Conservation (phyloP, 1,140 invertebrate genomes). For the Drosophila eugracilis region DNA sequence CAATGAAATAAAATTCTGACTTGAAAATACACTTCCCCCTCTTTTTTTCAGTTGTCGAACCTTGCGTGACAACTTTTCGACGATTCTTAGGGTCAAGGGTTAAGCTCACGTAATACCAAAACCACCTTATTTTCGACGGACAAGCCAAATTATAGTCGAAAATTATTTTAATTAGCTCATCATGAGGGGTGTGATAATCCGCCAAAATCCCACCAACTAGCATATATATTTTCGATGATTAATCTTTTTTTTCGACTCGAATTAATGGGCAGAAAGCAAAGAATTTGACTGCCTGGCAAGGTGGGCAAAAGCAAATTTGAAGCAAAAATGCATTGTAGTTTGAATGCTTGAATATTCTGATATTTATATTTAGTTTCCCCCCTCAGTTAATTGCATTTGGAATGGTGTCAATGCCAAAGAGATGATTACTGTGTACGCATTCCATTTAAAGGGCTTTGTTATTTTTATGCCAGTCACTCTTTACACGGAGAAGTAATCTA, state of each 20-base stretch:
- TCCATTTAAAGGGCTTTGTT: neutral
- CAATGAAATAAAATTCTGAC: too few species aligned
- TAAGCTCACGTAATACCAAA: conserved; percentile 28
- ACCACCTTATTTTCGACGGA: conserved; percentile 19
- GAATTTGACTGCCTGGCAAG: conserved; percentile 37
- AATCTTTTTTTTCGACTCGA: conserved; percentile 21
- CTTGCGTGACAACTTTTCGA: conserved; percentile 27
- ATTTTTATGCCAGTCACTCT: neutral
- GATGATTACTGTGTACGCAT: conserved; percentile 5
- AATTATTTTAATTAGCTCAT: conserved; percentile 75
- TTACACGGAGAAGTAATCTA: neutral
- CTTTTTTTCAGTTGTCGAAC: conserved; percentile 6
- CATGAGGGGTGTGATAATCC: conserved; percentile 23
- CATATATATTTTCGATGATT: conserved; percentile 30
- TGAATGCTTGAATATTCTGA: conserved; percentile 20
- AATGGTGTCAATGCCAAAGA: conserved; percentile 42
- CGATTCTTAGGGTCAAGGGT: conserved; percentile 25
- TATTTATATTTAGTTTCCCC: neutral
- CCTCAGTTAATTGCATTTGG: conserved; percentile 5
- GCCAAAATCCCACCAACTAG: conserved; percentile 3
- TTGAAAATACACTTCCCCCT: too few species aligned
- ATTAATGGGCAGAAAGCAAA: conserved; percentile 33
- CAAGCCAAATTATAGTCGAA: conserved; percentile 32
- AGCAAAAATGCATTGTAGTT: conserved; percentile 27
- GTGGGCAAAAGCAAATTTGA: conserved; percentile 24